phyloP scores from a whole-genome alignment of 2,888 invertebrate species.

The Drepanosiphum platanoidis region DNA sequence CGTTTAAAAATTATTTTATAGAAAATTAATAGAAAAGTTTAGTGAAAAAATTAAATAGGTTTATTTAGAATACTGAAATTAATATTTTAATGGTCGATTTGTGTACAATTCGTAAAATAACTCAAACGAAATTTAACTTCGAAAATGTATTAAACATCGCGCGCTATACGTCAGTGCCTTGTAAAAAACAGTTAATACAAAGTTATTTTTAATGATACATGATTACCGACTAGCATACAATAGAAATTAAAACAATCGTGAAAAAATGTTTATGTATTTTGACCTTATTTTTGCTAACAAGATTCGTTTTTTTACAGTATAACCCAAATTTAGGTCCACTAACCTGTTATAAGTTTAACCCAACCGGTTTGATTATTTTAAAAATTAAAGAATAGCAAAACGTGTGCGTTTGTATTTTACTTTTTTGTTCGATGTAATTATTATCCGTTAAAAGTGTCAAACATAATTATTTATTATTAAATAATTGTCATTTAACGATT shows the following conservation, averaged over 20 bases:
- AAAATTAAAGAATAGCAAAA: not conserved
- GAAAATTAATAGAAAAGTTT: not conserved
- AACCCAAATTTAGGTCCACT: constrained; percentile 31
- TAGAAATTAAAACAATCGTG: constrained; percentile 23
- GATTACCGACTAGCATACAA: constrained; percentile 2
- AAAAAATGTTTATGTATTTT: constrained; percentile 11
- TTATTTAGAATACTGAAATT: too few relatives aligned
- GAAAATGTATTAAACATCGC: not conserved
- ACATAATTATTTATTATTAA: too few relatives aligned
- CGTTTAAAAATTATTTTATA: not conserved
- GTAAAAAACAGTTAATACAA: not conserved
- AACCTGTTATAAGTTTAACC: constrained; percentile 25
- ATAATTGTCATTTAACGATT: too few relatives aligned
- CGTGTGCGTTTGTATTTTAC: not conserved
- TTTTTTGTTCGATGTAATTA: not conserved
- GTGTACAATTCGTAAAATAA: not conserved
- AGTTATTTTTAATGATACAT: not conserved
- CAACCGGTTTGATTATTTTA: constrained; percentile 28
- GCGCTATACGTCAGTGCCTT: not conserved
- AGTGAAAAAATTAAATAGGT: not conserved
- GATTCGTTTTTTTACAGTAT: constrained; percentile 16
- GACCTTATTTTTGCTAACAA: constrained; percentile 21
- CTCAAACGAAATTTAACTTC: not conserved
- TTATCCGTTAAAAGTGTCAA: too few relatives aligned
- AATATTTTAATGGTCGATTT: not conserved